phyloP scores from a whole-genome alignment of 2,797 vertebrate genomes.

The Lemur catta region DNA sequence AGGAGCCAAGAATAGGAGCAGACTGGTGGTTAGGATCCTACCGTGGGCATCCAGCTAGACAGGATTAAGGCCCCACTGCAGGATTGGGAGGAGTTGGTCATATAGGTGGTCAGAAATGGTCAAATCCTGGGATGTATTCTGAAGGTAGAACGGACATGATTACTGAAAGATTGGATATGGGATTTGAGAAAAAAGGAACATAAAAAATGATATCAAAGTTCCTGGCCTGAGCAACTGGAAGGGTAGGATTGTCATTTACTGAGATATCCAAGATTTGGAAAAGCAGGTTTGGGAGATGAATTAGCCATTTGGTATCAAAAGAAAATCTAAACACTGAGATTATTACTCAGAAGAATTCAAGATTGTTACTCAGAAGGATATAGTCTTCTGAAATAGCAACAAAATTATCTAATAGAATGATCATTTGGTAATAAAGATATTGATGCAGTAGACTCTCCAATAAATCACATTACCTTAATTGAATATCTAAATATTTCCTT shows the following conservation, averaged over 20 bases:
- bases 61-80: neutral
- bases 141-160: neutral
- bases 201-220: neutral
- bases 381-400: neutral
- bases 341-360: neutral
- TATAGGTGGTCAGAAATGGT: neutral
- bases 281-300: neutral
- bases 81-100: accelerated
- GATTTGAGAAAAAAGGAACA: neutral
- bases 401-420: neutral
- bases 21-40: neutral
- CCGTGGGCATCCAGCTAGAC: neutral
- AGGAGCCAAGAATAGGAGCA: neutral
- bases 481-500: conserved; percentile 3
- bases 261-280: neutral
- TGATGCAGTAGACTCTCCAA: neutral
- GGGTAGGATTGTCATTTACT: neutral
- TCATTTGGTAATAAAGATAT: neutral
- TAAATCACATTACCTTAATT: neutral
- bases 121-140: neutral
- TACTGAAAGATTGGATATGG: neutral
- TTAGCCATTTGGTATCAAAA: neutral
- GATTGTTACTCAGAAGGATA: neutral
- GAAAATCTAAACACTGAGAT: neutral
- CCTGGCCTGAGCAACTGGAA: neutral